A percentile compares a stretch with the other conserved stretches of the same genome.
Evolutionary conservation across 2,797 vertebrate genomes (phyloP).

Genomic region (Lagorchestes hirsutus): DNA sequence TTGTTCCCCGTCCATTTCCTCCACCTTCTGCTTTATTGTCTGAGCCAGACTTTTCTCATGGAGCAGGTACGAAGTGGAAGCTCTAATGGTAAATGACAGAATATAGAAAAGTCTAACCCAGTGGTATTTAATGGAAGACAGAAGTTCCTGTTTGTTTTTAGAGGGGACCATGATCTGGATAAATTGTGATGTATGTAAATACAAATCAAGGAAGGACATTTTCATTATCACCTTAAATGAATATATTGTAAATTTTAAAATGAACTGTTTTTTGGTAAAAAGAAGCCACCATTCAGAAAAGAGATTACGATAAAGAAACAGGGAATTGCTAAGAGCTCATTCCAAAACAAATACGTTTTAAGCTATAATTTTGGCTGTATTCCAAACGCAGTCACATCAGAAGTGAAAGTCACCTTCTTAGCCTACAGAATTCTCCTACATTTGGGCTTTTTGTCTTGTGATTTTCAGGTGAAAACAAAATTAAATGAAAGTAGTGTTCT

Average conservation of each 20-base stretch:
- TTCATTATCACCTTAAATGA: constrained; percentile 56
- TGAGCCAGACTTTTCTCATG: not conserved
- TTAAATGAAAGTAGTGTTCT: constrained; percentile 2
- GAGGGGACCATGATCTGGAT: not conserved
- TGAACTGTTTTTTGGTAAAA: constrained; percentile 25
- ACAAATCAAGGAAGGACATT: constrained; percentile 27
- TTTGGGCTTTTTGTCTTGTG: constrained; percentile 32
- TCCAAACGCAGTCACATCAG: not conserved
- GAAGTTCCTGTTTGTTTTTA: not conserved
- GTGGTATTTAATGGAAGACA: not conserved
- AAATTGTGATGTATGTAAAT: constrained; percentile 36
- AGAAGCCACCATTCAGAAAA: constrained; percentile 28
- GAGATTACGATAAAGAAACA: constrained; percentile 4
- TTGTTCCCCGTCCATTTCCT: not conserved
- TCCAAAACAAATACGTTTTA: not conserved
- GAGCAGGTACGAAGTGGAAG: not conserved
- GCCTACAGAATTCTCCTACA: not conserved
- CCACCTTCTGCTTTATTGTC: not conserved
- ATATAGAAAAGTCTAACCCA: not conserved
- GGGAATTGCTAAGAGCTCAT: not conserved
- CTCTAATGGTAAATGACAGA: not conserved
- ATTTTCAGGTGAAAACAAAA: constrained; percentile 31
- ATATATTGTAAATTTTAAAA: constrained; percentile 28
- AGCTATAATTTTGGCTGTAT: not conserved
- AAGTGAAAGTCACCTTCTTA: not conserved